Evolutionary conservation across 2,797 vertebrate species (phyloP).

Genomic region (Champsocephalus gunnari): DNA sequence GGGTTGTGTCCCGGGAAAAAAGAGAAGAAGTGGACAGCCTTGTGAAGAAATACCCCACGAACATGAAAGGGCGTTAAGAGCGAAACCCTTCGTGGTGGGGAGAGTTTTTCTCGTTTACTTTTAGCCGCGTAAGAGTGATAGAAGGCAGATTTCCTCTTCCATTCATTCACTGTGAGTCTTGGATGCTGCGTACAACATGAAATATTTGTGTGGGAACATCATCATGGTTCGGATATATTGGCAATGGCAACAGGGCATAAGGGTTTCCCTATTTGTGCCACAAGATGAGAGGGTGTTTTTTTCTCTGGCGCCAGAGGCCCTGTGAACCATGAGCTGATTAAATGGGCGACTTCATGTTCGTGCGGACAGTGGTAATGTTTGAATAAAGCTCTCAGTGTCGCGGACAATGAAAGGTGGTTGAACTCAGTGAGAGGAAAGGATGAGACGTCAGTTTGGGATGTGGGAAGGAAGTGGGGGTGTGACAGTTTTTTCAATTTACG

Average conservation of each 20-base stretch:
- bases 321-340: slow-evolving; percentile 67
- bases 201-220: slow-evolving; percentile 86
- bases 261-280: slow-evolving; percentile 84
- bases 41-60: slow-evolving; percentile 61
- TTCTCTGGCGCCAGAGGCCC: slow-evolving; percentile 76
- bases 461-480: slow-evolving; percentile 34
- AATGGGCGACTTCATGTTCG: slow-evolving; percentile 61
- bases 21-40: slow-evolving; percentile 31
- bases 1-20: slow-evolving; percentile 21
- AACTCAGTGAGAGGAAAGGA: slow-evolving; percentile 47
- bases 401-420: slow-evolving; percentile 58
- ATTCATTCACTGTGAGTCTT: slow-evolving; percentile 81
- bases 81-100: slow-evolving; percentile 59
- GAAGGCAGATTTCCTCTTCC: slow-evolving; percentile 82
- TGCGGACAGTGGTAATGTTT: slow-evolving; percentile 70
- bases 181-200: slow-evolving; percentile 77
- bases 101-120: slow-evolving; percentile 70
- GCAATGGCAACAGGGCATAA: slow-evolving; percentile 80
- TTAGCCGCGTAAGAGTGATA: slow-evolving; percentile 76
- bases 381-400: slow-evolving; percentile 59
- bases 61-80: slow-evolving; percentile 72
- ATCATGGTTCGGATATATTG: slow-evolving; percentile 79
- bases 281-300: slow-evolving; percentile 80
- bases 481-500: slow-evolving; percentile 49
- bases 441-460: slow-evolving; percentile 33